Evolutionary conservation across 2,888 invertebrate genomes (phyloP).

Genomic region (Drosophila anomelani): DNA sequence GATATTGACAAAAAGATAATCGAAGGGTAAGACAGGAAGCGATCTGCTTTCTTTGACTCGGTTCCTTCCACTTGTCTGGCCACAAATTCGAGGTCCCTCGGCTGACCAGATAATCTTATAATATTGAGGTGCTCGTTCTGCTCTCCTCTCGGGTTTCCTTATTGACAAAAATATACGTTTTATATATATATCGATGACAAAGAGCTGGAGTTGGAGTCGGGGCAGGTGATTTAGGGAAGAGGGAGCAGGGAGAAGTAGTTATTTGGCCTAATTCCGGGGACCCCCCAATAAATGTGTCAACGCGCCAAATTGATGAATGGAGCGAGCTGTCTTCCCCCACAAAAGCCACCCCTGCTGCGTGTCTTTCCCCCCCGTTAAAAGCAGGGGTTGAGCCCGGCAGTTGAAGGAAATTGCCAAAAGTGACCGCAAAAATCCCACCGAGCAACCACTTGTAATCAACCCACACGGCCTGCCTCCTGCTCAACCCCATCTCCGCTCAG

Average conservation of each 20-base stretch:
- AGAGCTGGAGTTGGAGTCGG: background rate
- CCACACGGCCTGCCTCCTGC: slow-evolving; percentile 7
- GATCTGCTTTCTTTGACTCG: slow-evolving; percentile 18
- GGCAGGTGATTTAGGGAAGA: slow-evolving; percentile 2
- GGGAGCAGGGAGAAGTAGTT: background rate
- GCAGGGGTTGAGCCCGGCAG: slow-evolving; percentile 58
- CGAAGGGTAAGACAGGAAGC: slow-evolving; percentile 45
- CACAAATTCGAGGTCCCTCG: slow-evolving; percentile 59
- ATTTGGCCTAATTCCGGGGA: slow-evolving; percentile 53
- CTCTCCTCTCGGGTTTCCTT: slow-evolving; percentile 59
- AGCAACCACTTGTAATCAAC: slow-evolving; percentile 44
- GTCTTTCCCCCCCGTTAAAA: background rate
- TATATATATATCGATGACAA: slow-evolving; percentile 33
- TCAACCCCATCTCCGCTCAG: slow-evolving; percentile 50
- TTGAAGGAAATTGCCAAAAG: slow-evolving; percentile 78
- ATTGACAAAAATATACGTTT: slow-evolving; percentile 51
- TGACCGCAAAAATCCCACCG: slow-evolving; percentile 57
- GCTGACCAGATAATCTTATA: slow-evolving; percentile 63
- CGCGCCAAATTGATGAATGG: slow-evolving; percentile 71
- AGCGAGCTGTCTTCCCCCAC: background rate
- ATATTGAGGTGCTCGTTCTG: slow-evolving; percentile 41
- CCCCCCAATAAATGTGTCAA: slow-evolving; percentile 72
- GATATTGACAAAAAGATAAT: slow-evolving; percentile 59
- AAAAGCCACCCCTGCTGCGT: slow-evolving; percentile 18
- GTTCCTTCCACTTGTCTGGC: slow-evolving; percentile 71